Evolutionary conservation across 2,797 vertebrate species (phyloP).

Genomic region (Diglossa cyanea): DNA sequence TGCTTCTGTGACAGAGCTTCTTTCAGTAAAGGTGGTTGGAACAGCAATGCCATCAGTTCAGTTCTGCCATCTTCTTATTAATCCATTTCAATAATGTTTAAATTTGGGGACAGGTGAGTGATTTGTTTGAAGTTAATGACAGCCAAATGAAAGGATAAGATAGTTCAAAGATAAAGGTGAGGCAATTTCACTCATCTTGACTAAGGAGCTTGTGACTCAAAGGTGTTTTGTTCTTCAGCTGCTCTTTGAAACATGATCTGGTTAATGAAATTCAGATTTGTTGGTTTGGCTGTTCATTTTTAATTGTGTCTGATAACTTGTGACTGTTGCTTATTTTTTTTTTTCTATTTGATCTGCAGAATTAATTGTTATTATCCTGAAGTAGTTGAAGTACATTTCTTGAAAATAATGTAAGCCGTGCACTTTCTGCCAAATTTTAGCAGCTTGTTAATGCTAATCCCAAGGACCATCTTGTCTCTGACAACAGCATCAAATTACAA

Average conservation of each 20-base stretch:
- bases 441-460: not conserved
- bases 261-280: not conserved
- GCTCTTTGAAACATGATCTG: not conserved
- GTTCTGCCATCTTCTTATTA: not conserved
- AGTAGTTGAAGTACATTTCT: not conserved
- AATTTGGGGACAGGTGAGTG: not conserved
- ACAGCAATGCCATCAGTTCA: not conserved
- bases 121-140: not conserved
- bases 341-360: not conserved
- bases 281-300: not conserved
- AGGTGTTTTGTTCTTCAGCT: not conserved
- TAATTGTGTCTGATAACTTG: not conserved
- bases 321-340: not conserved
- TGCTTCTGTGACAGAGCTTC: not conserved
- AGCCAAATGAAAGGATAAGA: not conserved
- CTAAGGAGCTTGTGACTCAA: not conserved
- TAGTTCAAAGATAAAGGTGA: not conserved
- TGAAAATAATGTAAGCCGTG: rapidly evolving
- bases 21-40: not conserved
- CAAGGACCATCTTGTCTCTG: not conserved
- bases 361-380: not conserved
- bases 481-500: not conserved
- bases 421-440: not conserved
- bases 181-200: not conserved
- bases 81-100: not conserved